Evolutionary conservation across 1,140 invertebrate species (phyloP).

Genomic region (Ips typographus): DNA sequence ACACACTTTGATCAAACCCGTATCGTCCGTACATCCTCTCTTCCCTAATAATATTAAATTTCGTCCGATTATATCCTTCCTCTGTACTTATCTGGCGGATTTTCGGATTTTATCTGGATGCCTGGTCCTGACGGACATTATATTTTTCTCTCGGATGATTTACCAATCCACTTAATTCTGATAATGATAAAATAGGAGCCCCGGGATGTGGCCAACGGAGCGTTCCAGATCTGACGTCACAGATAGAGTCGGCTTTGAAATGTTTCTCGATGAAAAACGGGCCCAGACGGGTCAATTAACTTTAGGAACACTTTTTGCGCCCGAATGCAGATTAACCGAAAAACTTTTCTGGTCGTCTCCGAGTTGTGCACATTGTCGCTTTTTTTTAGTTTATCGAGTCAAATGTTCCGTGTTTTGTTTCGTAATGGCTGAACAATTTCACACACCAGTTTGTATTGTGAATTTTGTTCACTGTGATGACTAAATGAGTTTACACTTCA

Average conservation of each 20-base stretch:
- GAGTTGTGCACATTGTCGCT: too few species aligned
- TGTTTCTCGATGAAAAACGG: conserved; percentile 18
- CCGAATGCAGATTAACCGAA: conserved; percentile 10
- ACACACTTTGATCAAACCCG: too few species aligned
- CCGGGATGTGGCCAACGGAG: conserved; percentile 29
- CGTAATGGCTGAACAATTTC: too few species aligned
- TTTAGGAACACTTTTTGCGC: conserved; percentile 5
- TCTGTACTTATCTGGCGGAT: conserved; percentile 25
- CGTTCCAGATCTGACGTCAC: conserved; percentile 23
- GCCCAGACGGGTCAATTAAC: conserved; percentile 21
- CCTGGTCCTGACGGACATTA: conserved; percentile 33
- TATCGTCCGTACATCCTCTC: too few species aligned
- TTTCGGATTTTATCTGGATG: conserved; percentile 33
- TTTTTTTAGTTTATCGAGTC: too few species aligned
- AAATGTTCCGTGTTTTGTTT: too few species aligned
- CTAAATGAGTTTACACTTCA: too few species aligned
- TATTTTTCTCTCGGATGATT: conserved; percentile 35
- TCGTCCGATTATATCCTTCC: conserved; percentile 15
- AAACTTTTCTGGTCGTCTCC: conserved; percentile 1
- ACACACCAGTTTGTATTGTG: too few species aligned
- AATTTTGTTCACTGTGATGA: too few species aligned
- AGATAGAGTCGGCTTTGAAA: conserved; percentile 22
- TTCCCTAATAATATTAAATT: conserved; percentile 11
- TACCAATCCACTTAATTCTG: conserved; percentile 35
- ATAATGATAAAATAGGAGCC: conserved; percentile 31